Base-by-base conservation (phyloP, 1,140 invertebrate genomes). In the Teleogryllus occipitalis region DNA sequence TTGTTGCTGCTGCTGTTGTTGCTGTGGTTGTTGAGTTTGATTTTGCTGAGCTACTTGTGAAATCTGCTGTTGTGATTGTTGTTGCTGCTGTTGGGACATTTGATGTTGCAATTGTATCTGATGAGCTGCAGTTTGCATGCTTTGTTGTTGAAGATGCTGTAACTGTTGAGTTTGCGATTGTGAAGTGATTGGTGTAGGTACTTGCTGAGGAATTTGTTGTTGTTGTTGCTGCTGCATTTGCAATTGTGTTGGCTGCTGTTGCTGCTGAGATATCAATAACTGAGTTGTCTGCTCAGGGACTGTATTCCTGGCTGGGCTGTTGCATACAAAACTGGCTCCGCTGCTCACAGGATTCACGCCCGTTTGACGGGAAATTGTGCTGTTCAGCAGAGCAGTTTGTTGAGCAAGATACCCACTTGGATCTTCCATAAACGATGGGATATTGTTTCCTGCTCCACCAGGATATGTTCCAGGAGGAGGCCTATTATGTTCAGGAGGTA, bases 331-430 rank as follows among this genome's bases (percentile, higher is more conserved):
- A 77, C 78, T 77, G 27, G 48, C 47, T 12, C 48, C 75, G 27
- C 75, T 47, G 54, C 54, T 65, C 0, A 65, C 54, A 65, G 54
- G 54, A 18, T 65, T 65, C 22, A 87, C 85, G 82, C 91, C 91
- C 7, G 92, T 92, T 86, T 93, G 92, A 82, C 92, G 88, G 27
- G 92, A 93, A 85, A 95, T 95, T 12, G 94, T 94, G 83, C 91
- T 95, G 82, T 96, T 95, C 47, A 96, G 83, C 80, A 96, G 83
- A 47, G 93, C 93, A 3, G 94, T 96, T 84, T 96, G 95, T 83
- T 96, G 94, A 8, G 94, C 93, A 79, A 97, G 86, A 87, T 96
- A 97, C 7, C 93, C 95, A 84, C 92, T 95, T 0, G 95, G 94
- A 86, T 97, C 95, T 82, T 97, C 95, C 87, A 96, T 91, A 83